Evolutionary conservation across 2,888 invertebrate species (phyloP), one percentile per base, ranked within the genome.

Genomic region (Tholera decimalis): DNA sequence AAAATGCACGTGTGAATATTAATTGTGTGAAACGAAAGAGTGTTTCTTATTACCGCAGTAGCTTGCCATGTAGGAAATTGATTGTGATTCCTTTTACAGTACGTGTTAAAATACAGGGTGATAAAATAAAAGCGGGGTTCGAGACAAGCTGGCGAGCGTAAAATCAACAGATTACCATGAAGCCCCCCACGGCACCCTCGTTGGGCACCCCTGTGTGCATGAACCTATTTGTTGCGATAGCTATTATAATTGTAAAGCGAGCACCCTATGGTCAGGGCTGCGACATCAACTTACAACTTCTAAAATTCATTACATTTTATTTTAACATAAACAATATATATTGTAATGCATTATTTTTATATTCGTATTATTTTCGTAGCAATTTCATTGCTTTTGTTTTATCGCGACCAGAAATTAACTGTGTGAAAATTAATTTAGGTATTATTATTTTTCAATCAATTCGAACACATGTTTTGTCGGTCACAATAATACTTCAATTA

Each of bases 161-260:
- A 94, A 95, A 95, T 95, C 94, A 94, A 94, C 95, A 95, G 95
- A 95, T 95, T 95, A 95, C 90, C 84, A 87, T 86, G 86, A 91
- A 87, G 84, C 90, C 93, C 93, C 88, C 90, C 81, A 85, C 82
- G 80, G 84, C 80, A 86, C 88, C 84, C 86, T 90, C 91, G 85
- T 77, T 70, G 77, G 72, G 86, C 85, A 89, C 91, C 92, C 93
- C 89, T 86, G 88, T 73, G 85, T 88, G 88, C 88, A 90, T 92
- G 90, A 91, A 91, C 89, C 91, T 90, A 93, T 91, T 92, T 93
- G 93, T 90, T 92, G 89, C 91, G 88, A 90, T 91, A 89, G 89
- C 92, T 89, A 91, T 94, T 94, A 92, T 93, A 87, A 91, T 94
- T 94, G 92, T 93, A 87, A 82, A 83, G 63, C 62, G 74, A 64